phyloP scores from a whole-genome alignment of 2,113 vertebrate species.

The Fukomys damarensis region DNA sequence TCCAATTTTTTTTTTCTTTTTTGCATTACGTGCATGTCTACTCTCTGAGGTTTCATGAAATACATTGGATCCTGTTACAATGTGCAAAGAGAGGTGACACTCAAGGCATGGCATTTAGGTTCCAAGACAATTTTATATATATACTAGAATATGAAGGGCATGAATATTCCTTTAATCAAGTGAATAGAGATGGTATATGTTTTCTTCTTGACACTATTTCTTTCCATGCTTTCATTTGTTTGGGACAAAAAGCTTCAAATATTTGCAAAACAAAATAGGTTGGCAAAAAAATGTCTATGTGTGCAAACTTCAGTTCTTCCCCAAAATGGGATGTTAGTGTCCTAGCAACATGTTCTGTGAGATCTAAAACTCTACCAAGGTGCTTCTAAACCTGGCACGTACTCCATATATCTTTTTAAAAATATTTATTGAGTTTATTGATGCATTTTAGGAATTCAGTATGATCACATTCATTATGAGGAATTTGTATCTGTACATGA shows the following conservation, averaged over 20 bases:
- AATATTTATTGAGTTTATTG: too few relatives aligned
- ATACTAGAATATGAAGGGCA: background rate
- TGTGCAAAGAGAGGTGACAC: background rate
- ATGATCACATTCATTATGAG: too few relatives aligned
- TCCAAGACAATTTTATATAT: background rate
- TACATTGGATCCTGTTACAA: background rate
- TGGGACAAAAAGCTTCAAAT: background rate
- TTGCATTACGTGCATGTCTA: background rate
- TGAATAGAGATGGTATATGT: background rate
- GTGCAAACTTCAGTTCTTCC: background rate
- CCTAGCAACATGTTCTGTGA: background rate
- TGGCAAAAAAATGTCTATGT: background rate
- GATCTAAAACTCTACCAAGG: background rate
- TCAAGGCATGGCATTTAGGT: background rate
- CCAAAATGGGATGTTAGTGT: background rate
- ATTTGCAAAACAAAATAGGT: background rate
- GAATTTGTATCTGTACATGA: too few relatives aligned
- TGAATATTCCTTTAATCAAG: background rate
- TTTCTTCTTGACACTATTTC: background rate
- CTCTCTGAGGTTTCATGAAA: background rate
- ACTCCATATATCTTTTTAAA: background rate
- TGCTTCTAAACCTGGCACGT: background rate
- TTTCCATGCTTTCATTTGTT: background rate
- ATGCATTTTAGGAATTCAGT: too few relatives aligned
- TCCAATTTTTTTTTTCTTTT: background rate